These are phyloP conservation scores for Metacarcinus magister DNA, from an alignment of 2,888 invertebrate genomes.

Conservation along the genomic window DNA sequence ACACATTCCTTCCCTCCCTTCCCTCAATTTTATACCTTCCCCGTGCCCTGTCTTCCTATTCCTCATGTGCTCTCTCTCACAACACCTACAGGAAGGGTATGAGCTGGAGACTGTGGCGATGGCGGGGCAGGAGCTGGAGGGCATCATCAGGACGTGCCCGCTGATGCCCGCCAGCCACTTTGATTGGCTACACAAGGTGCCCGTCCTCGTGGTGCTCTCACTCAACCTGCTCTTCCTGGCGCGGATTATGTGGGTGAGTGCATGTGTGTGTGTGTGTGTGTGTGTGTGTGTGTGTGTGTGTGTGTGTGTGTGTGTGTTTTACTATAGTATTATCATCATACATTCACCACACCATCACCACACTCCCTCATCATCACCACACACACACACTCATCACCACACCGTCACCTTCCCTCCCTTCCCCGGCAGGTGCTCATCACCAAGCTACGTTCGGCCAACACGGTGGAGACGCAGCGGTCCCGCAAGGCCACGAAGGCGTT, in stretches of 20 bases:
- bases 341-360: too few relatives aligned
- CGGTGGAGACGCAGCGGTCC: conserved; percentile 94
- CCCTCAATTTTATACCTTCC: too few relatives aligned
- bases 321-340: too few relatives aligned
- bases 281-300: conserved; percentile 82
- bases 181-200: conserved; percentile 82
- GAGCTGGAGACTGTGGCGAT: conserved; percentile 43
- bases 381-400: too few relatives aligned
- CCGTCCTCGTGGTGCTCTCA: conserved; percentile 81
- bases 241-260: too few relatives aligned
- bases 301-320: too few relatives aligned
- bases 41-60: too few relatives aligned
- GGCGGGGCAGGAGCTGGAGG: conserved; percentile 62
- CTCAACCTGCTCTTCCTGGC: conserved; percentile 82
- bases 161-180: conserved; percentile 67
- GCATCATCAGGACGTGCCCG: conserved; percentile 57
- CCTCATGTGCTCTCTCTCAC: neutral
- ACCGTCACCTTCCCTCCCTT: neutral
- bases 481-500: conserved; percentile 96
- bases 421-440: conserved; percentile 93
- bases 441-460: conserved; percentile 95
- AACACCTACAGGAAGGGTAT: neutral
- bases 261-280: too few relatives aligned
- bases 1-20: too few relatives aligned
- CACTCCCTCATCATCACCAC: too few relatives aligned